Conservation (phyloP, 1,140 invertebrate genomes). For the Anastatus disparis region DNA sequence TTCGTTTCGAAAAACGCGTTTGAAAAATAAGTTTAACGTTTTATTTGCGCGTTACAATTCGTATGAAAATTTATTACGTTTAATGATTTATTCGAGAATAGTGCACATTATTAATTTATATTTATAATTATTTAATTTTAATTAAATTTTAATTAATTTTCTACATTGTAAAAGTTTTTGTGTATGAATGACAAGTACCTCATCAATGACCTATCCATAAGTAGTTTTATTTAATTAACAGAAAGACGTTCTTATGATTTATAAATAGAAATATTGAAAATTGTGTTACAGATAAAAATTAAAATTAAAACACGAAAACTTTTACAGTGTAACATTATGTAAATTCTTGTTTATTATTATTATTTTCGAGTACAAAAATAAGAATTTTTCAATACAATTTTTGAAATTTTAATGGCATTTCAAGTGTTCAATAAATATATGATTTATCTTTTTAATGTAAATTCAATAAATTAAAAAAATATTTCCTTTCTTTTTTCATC, state of each 20-base stretch:
- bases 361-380: conserved; percentile 28
- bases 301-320: conserved; percentile 6
- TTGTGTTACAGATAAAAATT: not conserved
- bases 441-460: not conserved
- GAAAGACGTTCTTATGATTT: no score
- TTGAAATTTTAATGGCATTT: not conserved
- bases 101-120: no score
- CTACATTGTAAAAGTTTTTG: conserved; percentile 20
- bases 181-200: not conserved
- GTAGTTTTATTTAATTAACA: not conserved
- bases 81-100: no score
- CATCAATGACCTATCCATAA: not conserved
- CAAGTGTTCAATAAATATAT: not conserved
- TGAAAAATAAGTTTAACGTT: no score
- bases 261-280: no score
- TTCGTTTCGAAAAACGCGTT: no score
- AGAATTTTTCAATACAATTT: conserved; percentile 25
- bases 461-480: no score
- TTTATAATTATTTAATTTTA: conserved; percentile 14
- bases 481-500: no score
- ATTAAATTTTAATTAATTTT: conserved; percentile 18
- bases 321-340: conserved; percentile 10
- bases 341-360: conserved; percentile 21
- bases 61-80: no score
- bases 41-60: no score